These are phyloP conservation scores for Gastrophryne carolinensis DNA, from an alignment of 2,797 vertebrate species.

Conservation along the genomic window DNA sequence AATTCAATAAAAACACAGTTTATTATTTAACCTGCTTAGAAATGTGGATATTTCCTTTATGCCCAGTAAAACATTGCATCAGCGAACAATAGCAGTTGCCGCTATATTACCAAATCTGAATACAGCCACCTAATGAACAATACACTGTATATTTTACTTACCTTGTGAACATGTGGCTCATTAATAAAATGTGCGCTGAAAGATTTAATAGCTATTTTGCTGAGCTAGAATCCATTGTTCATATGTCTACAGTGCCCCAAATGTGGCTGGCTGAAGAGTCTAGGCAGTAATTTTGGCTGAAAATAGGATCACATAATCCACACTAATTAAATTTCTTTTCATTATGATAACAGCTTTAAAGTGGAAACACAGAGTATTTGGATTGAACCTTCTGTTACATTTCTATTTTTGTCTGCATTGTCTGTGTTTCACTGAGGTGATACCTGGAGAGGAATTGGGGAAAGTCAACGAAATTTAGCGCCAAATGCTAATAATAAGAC, in stretches of 20 bases:
- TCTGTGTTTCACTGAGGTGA: no score
- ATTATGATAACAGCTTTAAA: no score
- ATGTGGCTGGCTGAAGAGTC: constrained; percentile 29
- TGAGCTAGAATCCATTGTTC: constrained; percentile 30
- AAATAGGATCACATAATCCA: constrained; percentile 30
- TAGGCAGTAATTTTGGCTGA: constrained; percentile 9
- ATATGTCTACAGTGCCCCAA: constrained; percentile 7
- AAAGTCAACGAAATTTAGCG: no score
- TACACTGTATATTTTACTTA: constrained; percentile 25
- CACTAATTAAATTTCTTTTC: background rate
- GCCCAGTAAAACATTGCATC: constrained; percentile 42
- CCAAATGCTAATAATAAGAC: no score
- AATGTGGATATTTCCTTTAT: no score
- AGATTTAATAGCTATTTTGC: constrained; percentile 37
- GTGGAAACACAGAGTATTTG: no score
- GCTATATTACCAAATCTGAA: constrained; percentile 23
- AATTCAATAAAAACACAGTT: constrained; percentile 38
- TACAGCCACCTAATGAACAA: constrained; percentile 34
- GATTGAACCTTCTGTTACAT: no score
- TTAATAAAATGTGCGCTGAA: constrained; percentile 33
- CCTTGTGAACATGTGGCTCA: constrained; percentile 27
- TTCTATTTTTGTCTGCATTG: no score
- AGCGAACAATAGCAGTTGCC: constrained; percentile 26
- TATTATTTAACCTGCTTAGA: constrained; percentile 29
- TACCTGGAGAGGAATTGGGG: no score